A percentile compares a stretch with the other conserved stretches of the same genome.
These are phyloP conservation scores for Pelochelys cantorii DNA, from an alignment of 2,797 vertebrate species.

Conservation along the genomic window DNA sequence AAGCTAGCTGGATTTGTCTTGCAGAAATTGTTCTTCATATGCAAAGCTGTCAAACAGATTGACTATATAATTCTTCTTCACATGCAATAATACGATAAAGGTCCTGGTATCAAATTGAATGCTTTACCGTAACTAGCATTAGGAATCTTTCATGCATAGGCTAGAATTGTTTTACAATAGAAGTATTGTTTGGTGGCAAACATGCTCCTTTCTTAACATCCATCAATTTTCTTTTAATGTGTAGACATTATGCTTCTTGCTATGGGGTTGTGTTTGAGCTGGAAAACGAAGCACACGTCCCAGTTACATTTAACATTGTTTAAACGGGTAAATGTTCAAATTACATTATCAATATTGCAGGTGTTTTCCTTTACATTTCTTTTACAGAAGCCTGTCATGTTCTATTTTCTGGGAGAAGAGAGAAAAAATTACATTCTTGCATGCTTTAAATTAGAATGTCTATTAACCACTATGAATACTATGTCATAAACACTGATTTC, in stretches of 20 bases:
- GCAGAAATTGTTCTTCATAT: constrained; percentile 72
- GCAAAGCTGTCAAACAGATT: constrained; percentile 76
- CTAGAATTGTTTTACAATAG: constrained; percentile 75
- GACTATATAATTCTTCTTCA: constrained; percentile 76
- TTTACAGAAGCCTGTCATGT: not conserved
- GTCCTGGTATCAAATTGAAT: constrained; percentile 77
- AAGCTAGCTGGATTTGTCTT: constrained; percentile 74
- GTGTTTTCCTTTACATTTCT: constrained; percentile 48
- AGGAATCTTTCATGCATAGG: constrained; percentile 74
- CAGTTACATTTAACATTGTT: constrained; percentile 27
- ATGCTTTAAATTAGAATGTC: constrained; percentile 45
- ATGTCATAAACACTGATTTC: constrained; percentile 66
- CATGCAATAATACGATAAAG: constrained; percentile 77
- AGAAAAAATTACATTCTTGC: constrained; percentile 31
- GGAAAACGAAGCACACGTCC: not conserved
- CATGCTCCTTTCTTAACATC: constrained; percentile 9
- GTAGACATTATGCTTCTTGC: constrained; percentile 22
- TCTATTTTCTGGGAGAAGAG: not conserved
- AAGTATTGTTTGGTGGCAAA: constrained; percentile 66
- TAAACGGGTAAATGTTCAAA: constrained; percentile 42
- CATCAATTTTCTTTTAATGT: constrained; percentile 47
- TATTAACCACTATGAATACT: constrained; percentile 49
- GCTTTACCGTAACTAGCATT: constrained; percentile 74
- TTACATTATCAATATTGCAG: not conserved
- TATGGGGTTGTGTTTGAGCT: not conserved